Evolutionary conservation across 1,140 invertebrate genomes (phyloP).

Genomic region (roundworm (Caenorhabditis elegans)): WBcel235 BX284603.4:4015501-4016000

Average conservation of each 20-base stretch:
- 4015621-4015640: constrained; percentile 44
- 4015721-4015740: constrained; percentile 28
- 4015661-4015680: constrained; percentile 21
- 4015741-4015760: not conserved
- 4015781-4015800: no score
- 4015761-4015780: no score
- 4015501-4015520: constrained; percentile 50
- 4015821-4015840: no score
- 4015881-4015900: no score
- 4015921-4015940: no score
- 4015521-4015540: constrained; percentile 40
- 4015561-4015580: not conserved
- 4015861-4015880: no score
- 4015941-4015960: no score
- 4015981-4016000: not conserved
- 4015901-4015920: no score
- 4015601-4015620: constrained; percentile 47
- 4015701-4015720: constrained; percentile 38
- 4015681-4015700: not conserved
- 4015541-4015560: constrained; percentile 15
- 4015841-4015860: no score
- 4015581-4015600: constrained; percentile 24
- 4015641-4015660: constrained; percentile 47
- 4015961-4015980: no score
- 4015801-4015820: no score